Evolutionary conservation across 2,888 invertebrate genomes (phyloP), one percentile per base, ranked within the genome.

Genomic region (Trilocha varians): DNA sequence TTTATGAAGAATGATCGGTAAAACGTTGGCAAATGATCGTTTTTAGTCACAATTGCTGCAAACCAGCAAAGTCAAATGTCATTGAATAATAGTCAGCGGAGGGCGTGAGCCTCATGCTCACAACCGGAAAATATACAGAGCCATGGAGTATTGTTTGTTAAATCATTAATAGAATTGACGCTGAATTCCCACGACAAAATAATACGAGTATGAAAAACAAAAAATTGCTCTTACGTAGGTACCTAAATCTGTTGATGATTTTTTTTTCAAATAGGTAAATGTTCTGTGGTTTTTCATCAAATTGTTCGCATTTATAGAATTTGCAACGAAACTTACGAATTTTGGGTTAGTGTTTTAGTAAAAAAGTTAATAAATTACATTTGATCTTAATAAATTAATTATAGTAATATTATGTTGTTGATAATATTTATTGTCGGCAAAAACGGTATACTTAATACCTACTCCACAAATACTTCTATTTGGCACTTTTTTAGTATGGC

Each of bases 1-100:
- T 67, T 75, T 72, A 74, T 52, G 61, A 59, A 50, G 59, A 53
- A 66, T 70, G 70, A 74, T 74, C 60, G 62, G 59, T 65, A 59
- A 62, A 71, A 70, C 57, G 62, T 53, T 59, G 51, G 53, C 55
- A 65, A 70, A 68, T 69, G 63, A 61, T 42, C 56, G 53, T 69
- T 72, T 70, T 66, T 50, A 57, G 50, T 48, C 54, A 59, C 57
- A 65, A 65, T 65, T 63, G 55, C 50, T 48, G 55, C 25, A 49
- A 53, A 42, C 47, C 47, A n/a, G n/a, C n/a, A n/a, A 54, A 49
- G 48, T 41, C 53, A 56, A 59, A 56, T 65, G 59, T 57, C 65
- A 58, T 57, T 48, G 49, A 45, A 60, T 53, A 64, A 66, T 63
- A 53, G 51, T 55, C 46, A 52, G 59, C 49, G 46, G 52, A 55